A percentile compares a stretch with the other conserved stretches of the same genome.
Conservation (phyloP, 2,888 invertebrate genomes). For the Lasioglossum oenotherae region DNA sequence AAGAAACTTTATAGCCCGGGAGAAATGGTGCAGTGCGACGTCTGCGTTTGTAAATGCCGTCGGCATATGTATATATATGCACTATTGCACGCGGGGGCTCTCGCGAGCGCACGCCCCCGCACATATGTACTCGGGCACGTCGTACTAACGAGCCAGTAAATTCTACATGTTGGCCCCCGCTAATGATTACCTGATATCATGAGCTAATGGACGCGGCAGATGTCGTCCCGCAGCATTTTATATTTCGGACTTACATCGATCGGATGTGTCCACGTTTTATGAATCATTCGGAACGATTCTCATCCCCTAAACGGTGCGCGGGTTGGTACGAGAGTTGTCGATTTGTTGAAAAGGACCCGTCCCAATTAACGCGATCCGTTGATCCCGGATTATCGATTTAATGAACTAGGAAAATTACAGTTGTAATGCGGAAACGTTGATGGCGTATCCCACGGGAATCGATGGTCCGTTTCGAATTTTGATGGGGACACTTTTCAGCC, state of each 20-base stretch:
- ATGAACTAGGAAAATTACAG: conserved; percentile 6
- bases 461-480: not conserved
- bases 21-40: conserved; percentile 64
- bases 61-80: conserved; percentile 18
- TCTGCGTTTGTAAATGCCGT: conserved; percentile 54
- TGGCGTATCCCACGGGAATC: not conserved
- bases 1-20: conserved; percentile 61
- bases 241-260: conserved; percentile 28
- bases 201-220: conserved; percentile 65
- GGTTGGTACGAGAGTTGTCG: not conserved
- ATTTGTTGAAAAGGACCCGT: conserved; percentile 2
- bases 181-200: conserved; percentile 69
- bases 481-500: not conserved
- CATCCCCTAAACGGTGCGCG: not conserved
- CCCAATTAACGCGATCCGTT: conserved; percentile 31
- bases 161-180: conserved; percentile 59
- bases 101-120: not conserved
- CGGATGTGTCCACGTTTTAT: not conserved
- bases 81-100: not conserved
- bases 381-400: conserved; percentile 38
- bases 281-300: conserved; percentile 18
- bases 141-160: conserved; percentile 68
- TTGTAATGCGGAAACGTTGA: not conserved
- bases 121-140: conserved; percentile 16
- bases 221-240: conserved; percentile 60